phyloP scores from a whole-genome alignment of 1,140 invertebrate species.

The Sarcophaga peregrina region DNA sequence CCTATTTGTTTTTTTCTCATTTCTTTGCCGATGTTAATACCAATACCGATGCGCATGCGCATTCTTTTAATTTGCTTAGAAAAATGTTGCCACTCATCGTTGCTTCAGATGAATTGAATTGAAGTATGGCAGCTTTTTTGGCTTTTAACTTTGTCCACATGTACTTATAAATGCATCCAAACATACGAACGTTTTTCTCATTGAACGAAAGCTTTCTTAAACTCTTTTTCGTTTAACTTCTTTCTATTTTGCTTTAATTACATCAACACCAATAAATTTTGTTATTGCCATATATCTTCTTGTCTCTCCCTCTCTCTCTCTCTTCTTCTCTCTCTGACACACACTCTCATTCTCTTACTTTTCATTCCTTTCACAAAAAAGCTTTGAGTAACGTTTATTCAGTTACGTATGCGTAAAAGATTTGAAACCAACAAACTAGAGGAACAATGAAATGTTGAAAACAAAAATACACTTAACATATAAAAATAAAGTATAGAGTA shows the following conservation, averaged over 20 bases:
- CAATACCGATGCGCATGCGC: neutral
- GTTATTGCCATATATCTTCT: neutral
- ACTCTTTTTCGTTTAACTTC: constrained; percentile 33
- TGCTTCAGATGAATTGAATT: neutral
- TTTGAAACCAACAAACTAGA: constrained; percentile 1
- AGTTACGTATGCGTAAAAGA: constrained; percentile 35
- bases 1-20: too few species aligned
- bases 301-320: neutral
- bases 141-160: neutral
- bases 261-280: neutral
- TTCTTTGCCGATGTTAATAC: neutral
- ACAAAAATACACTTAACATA: neutral
- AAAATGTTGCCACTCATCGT: constrained; percentile 9
- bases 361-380: constrained; percentile 38
- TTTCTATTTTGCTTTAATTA: neutral
- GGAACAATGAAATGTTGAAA: neutral
- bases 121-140: constrained; percentile 9
- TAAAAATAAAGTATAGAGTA: neutral
- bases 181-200: neutral
- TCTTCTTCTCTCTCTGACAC: neutral
- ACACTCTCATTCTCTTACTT: neutral
- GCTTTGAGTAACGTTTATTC: neutral
- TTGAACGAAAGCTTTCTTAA: neutral
- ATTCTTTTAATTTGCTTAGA: neutral
- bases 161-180: neutral